Base-by-base conservation (phyloP, 2,797 vertebrate species). In the Eulemur coronatus region DNA sequence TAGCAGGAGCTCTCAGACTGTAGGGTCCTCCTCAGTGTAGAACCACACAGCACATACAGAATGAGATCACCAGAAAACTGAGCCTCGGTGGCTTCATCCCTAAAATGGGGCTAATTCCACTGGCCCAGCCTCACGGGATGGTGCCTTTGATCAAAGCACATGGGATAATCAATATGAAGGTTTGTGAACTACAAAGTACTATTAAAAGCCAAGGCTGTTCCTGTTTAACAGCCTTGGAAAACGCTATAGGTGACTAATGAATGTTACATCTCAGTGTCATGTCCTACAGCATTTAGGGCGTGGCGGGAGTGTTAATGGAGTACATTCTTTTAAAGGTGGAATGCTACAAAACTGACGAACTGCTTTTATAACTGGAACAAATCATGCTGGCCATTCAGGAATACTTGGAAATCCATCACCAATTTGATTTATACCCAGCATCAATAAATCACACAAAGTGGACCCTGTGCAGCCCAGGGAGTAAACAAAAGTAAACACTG, bases 401-500 rank as follows among this genome's bases (percentile, higher is more conserved):
- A 91, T 84, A 96, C 95, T 97, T 95, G 95, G 97, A 98, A 98
- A 98, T 97, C 93, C 96, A 98, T 97, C 97, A 97, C 97, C 95
- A 97, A 96, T 97, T 97, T 97, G 96, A 98, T 96, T 96, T 97
- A 98, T 67, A 97, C 78, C 85, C 90, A 92, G 90, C 57, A 84
- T 95, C 97, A 97, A 97, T 97, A 97, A 98, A 98, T 98, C 95
- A 92, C 96, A 98, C 95, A 97, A 97, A 97, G 91, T 97, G 61
- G 85, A 92, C 70, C 95, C 89, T 95, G 93, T 95, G 79, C 46
- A 96, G 93, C 63, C 93, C 96, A 96, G 96, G 76, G 84, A 97
- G 91, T 97, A 98, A 98, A 96, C 97, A 97, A 95, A 98, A 97
- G 96, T 97, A 98, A 98, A 98, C 95, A 97, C 11, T 94, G 86